Evolutionary conservation across 2,113 vertebrate genomes (phyloP), one percentile per base, ranked within the genome.

Genomic region (Blennius ocellaris): DNA sequence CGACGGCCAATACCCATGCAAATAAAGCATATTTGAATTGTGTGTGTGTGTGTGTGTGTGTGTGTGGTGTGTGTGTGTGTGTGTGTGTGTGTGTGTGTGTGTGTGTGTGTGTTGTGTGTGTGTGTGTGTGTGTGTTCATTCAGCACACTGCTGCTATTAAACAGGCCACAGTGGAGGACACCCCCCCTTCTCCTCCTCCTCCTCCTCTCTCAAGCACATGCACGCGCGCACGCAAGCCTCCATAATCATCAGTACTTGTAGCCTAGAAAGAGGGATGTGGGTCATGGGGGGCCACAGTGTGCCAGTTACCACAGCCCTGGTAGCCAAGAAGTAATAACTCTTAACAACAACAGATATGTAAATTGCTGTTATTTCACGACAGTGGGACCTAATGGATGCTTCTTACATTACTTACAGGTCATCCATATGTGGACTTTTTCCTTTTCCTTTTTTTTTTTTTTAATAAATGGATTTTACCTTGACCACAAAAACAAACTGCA

Each of bases 221-320:
- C 74, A 67, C 78, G 60, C 49, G 50, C 58, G 38, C 64, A 55
- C 69, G 45, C 64, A 49, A 38, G 5, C 65, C 21, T 62, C 77
- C 15, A 82, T 78, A 83, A 88, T 83, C 85, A 85, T 41, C 82
- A 73, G 61, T 69, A 87, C 81, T 87, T 86, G 78, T 84, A 90
- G 80, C 82, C 84, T 75, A 75, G 66, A 89, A 89, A 89, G 72
- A 78, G 80, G 47, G 76, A 84, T 84, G 74, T 88, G 88, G 88
- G 85, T 90, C 88, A 85, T 17, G 6, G 50, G 68, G 81, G 77
- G 73, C 69, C 64, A 71, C 68, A 73, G 43, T 62, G 56, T 76
- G 72, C 81, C 77, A 86, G 78, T 79, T 60, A 69, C 69, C 69
- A 68, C 61, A 51, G 44, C 58, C 41, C 66, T 43, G 43, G 21